phyloP scores from a whole-genome alignment of 2,797 vertebrate genomes.

The Cryptoblepharus egeriae region DNA sequence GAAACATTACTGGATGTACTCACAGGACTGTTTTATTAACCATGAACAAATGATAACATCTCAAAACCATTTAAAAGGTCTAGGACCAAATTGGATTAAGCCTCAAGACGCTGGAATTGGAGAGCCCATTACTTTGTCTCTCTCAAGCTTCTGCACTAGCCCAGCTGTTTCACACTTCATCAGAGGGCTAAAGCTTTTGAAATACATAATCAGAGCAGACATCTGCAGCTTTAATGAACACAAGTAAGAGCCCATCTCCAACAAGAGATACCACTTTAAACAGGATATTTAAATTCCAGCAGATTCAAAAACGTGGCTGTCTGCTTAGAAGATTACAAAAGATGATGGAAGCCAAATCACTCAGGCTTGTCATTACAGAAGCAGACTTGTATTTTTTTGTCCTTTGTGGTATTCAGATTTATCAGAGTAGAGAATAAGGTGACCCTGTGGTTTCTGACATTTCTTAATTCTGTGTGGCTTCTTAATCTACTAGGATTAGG shows the following conservation, averaged over 20 bases:
- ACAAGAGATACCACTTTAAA: conserved; percentile 64
- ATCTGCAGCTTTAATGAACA: conserved; percentile 65
- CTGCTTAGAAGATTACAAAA: conserved; percentile 42
- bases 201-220: conserved; percentile 61
- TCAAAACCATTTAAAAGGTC: conserved; percentile 57
- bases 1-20: conserved; percentile 29
- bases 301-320: conserved; percentile 52
- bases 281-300: conserved; percentile 64
- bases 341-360: conserved; percentile 45
- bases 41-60: conserved; percentile 49
- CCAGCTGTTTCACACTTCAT: conserved; percentile 55
- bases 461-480: conserved; percentile 31
- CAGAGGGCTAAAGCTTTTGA: conserved; percentile 57
- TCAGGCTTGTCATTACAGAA: conserved; percentile 19
- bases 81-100: conserved; percentile 33
- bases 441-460: neutral
- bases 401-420: neutral
- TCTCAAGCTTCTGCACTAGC: conserved; percentile 30
- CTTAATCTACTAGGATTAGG: neutral
- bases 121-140: conserved; percentile 48
- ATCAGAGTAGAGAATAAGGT: conserved; percentile 6
- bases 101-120: conserved; percentile 16
- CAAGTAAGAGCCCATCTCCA: conserved; percentile 49
- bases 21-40: conserved; percentile 51
- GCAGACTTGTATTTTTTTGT: conserved; percentile 15